Percentiles rank a stretch among this genome's conserved stretches.
phyloP scores from a whole-genome alignment of 2,797 vertebrate species.

The Eulemur albifrons region DNA sequence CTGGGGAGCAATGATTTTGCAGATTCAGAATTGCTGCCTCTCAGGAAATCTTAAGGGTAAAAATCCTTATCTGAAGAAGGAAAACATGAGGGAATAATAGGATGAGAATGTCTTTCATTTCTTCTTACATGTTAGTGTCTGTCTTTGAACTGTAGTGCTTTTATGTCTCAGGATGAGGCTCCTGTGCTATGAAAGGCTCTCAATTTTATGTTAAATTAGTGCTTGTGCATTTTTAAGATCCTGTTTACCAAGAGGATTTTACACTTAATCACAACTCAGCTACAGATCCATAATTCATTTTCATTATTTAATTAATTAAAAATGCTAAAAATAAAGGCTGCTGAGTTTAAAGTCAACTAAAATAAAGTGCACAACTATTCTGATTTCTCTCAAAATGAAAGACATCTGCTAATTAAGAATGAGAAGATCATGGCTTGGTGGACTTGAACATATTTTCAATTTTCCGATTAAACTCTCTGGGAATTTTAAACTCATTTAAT shows the following conservation, averaged over 20 bases:
- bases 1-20: not conserved
- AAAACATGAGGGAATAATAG: not conserved
- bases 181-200: not conserved
- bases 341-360: not conserved
- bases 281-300: not conserved
- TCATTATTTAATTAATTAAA: constrained; percentile 19
- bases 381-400: not conserved
- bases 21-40: not conserved
- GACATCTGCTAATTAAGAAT: not conserved
- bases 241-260: not conserved
- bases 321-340: not conserved
- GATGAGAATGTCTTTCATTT: not conserved
- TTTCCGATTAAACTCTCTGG: constrained; percentile 32
- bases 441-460: constrained; percentile 38
- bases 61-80: not conserved
- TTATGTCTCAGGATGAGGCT: not conserved
- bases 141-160: not conserved
- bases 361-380: not conserved
- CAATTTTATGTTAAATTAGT: not conserved
- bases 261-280: not conserved
- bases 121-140: not conserved
- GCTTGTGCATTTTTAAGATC: not conserved
- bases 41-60: not conserved
- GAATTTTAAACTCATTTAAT: constrained; percentile 28
- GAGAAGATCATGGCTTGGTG: constrained; percentile 8